Percentiles rank a stretch among this genome's conserved stretches.
phyloP scores from a whole-genome alignment of 2,888 invertebrate species.

The Strigamia transsilvanica region DNA sequence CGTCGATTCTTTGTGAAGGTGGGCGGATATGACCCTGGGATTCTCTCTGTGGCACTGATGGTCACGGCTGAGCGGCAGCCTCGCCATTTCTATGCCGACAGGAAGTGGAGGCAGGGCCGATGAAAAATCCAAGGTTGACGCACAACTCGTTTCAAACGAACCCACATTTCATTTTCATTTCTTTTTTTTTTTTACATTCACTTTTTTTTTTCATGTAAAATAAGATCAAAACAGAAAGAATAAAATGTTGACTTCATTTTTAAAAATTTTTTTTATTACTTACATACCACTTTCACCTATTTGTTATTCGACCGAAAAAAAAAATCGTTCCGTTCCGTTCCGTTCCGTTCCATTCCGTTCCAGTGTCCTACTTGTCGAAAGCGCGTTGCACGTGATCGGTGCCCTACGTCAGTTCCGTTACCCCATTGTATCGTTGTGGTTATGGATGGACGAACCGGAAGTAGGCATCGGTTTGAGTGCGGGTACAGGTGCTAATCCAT shows the following conservation, averaged over 20 bases:
- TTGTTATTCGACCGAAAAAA: not conserved
- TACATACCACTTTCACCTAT: not conserved
- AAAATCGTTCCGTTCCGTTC: not conserved
- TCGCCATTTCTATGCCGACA: constrained; percentile 8
- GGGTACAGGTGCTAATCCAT: constrained; percentile 8
- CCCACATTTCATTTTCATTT: too few species aligned
- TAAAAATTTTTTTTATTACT: not conserved
- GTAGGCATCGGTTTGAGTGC: not conserved
- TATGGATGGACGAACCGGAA: not conserved
- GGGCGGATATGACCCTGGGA: constrained; percentile 8
- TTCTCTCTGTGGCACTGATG: not conserved
- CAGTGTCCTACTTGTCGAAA: not conserved
- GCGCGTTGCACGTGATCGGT: not conserved
- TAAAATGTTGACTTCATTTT: not conserved
- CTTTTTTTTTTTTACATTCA: too few species aligned
- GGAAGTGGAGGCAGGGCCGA: constrained; percentile 8
- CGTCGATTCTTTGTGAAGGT: constrained; percentile 2
- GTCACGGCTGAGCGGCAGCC: constrained; percentile 8
- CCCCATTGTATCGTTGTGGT: not conserved
- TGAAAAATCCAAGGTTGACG: constrained; percentile 8
- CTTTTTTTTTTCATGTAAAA: not conserved
- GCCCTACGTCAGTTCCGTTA: not conserved
- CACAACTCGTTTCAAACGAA: not conserved
- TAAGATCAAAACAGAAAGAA: not conserved
- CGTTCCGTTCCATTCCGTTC: not conserved